A percentile compares a stretch with the other conserved stretches of the same genome.
Conservation (phyloP, 2,113 vertebrate species). For the Corythornis cristatus region DNA sequence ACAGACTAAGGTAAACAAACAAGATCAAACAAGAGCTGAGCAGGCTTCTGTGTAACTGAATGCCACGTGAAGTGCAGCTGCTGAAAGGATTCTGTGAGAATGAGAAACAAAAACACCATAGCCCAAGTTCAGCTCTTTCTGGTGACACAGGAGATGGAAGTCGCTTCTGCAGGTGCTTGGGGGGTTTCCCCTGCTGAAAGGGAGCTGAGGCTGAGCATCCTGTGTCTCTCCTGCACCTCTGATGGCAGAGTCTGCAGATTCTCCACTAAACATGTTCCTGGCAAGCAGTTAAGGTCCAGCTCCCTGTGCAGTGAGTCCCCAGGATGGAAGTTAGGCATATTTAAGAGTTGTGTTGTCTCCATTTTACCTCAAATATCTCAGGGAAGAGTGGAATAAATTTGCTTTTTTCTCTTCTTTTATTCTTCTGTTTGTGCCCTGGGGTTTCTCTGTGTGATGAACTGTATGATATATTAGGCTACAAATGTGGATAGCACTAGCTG, state of each 20-base stretch:
- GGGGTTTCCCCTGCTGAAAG: constrained; percentile 13
- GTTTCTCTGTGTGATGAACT: neutral
- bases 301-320: neutral
- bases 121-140: constrained; percentile 1
- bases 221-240: neutral
- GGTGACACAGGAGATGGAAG: neutral
- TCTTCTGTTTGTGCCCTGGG: neutral
- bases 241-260: constrained; percentile 5
- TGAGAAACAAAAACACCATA: neutral
- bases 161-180: constrained; percentile 2
- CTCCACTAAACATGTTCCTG: neutral
- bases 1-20: constrained; percentile 54
- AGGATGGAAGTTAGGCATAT: neutral
- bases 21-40: constrained; percentile 45
- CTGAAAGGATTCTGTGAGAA: constrained; percentile 21
- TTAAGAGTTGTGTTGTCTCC: neutral
- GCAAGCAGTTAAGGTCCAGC: neutral
- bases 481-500: neutral
- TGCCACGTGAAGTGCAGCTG: constrained; percentile 9
- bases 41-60: constrained; percentile 46
- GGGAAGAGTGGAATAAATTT: neutral
- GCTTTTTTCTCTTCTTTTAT: neutral
- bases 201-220: neutral
- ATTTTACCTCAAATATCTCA: neutral
- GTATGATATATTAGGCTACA: neutral